These are phyloP conservation scores for Microdon myrmicae DNA, from an alignment of 2,888 invertebrate species.

Conservation along the genomic window DNA sequence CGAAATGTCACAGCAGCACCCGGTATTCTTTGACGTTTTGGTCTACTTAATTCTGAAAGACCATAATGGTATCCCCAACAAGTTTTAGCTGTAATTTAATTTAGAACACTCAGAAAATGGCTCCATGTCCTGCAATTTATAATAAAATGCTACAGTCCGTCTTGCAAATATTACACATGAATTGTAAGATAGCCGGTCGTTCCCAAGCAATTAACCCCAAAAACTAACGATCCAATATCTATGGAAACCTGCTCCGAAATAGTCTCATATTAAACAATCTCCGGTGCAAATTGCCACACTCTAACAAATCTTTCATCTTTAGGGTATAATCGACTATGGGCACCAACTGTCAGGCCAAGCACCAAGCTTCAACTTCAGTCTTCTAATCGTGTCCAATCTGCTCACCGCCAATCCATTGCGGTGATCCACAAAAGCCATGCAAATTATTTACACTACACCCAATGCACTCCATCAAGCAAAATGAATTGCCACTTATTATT, in stretches of 20 bases:
- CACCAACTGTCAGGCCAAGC: too few species aligned
- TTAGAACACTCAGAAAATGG: too few species aligned
- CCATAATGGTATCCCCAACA: too few species aligned
- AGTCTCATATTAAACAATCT: constrained; percentile 22
- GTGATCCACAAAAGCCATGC: constrained; percentile 7
- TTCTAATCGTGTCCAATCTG: too few species aligned
- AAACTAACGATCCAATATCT: constrained; percentile 17
- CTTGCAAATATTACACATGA: constrained; percentile 30
- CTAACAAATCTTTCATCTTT: constrained; percentile 25
- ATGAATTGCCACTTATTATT: constrained; percentile 39
- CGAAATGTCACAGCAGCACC: too few species aligned
- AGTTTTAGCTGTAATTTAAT: too few species aligned
- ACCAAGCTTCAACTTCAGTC: too few species aligned
- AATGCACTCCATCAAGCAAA: constrained; percentile 21
- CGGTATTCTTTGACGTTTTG: too few species aligned
- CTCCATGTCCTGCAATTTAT: too few species aligned
- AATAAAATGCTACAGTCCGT: too few species aligned
- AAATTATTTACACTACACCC: constrained; percentile 12
- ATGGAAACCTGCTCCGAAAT: constrained; percentile 21
- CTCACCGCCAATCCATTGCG: background rate
- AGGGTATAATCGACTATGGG: constrained; percentile 19
- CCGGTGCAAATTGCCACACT: constrained; percentile 35
- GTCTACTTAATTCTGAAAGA: too few species aligned
- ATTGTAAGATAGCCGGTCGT: constrained; percentile 29
- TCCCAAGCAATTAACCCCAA: constrained; percentile 46